Evolutionary conservation across 2,888 invertebrate genomes (phyloP).

Genomic region (Adela reaumurella): DNA sequence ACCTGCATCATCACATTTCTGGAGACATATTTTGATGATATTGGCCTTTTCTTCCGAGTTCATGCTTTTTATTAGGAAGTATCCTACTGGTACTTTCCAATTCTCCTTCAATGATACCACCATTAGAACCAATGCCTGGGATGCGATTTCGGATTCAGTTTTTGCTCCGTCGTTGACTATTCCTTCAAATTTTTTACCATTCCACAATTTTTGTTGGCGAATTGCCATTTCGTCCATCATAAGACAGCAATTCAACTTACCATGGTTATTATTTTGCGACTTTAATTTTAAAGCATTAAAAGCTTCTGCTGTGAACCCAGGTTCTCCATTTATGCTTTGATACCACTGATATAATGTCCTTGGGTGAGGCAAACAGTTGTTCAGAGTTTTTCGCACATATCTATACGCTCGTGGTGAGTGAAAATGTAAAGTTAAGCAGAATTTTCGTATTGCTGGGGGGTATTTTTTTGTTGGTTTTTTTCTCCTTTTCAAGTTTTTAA

Average conservation of each 20-base stretch:
- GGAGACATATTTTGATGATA: neutral
- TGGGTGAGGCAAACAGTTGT: slow-evolving; percentile 13
- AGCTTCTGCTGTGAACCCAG: slow-evolving; percentile 14
- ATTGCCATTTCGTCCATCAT: slow-evolving; percentile 15
- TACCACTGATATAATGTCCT: slow-evolving; percentile 14
- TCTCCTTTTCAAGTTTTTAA: no score
- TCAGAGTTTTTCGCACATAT: slow-evolving; percentile 13
- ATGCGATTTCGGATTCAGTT: no score
- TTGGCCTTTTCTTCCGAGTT: slow-evolving; percentile 8
- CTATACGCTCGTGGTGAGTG: slow-evolving; percentile 14
- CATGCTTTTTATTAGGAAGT: slow-evolving; percentile 14
- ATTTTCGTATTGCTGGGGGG: slow-evolving; percentile 4
- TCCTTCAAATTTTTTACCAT: slow-evolving; percentile 3
- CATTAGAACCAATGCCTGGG: slow-evolving; percentile 11
- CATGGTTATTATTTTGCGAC: slow-evolving; percentile 1
- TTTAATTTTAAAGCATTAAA: slow-evolving; percentile 7
- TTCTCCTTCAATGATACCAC: slow-evolving; percentile 11
- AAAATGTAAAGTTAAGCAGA: slow-evolving; percentile 14
- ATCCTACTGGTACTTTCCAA: slow-evolving; percentile 16
- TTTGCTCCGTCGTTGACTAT: no score
- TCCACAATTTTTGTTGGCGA: slow-evolving; percentile 9
- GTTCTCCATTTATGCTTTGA: slow-evolving; percentile 12
- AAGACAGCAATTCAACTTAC: slow-evolving; percentile 7
- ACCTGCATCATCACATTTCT: neutral
- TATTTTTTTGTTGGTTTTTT: neutral